Evolutionary conservation across 2,797 vertebrate genomes (phyloP).

Genomic region (Erithacus rubecula): DNA sequence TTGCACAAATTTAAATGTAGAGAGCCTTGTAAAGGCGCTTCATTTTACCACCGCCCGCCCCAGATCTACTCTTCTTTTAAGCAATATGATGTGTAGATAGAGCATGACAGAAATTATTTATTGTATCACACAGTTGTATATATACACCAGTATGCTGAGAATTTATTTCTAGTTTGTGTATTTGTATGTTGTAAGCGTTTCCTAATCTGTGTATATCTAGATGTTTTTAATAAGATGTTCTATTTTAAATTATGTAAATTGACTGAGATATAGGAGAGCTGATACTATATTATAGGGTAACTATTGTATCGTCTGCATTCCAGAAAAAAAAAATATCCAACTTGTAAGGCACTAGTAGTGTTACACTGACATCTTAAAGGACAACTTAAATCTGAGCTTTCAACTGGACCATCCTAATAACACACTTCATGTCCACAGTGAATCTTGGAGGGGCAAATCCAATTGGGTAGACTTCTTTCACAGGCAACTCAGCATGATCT

Average conservation of each 20-base stretch:
- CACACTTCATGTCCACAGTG: conserved; percentile 48
- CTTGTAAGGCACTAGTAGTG: conserved; percentile 86
- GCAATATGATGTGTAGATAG: conserved; percentile 99
- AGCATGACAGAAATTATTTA: conserved; percentile 99
- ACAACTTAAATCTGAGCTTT: conserved; percentile 88
- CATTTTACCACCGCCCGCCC: conserved; percentile 74
- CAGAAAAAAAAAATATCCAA: conserved; percentile 87
- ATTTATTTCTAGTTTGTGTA: conserved; percentile 99
- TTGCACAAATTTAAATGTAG: conserved; percentile 82
- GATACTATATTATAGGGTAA: conserved; percentile 93
- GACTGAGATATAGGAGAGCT: conserved; percentile 92
- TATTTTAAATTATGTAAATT: conserved; percentile 99
- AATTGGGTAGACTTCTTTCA: conserved; percentile 70
- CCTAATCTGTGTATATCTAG: conserved; percentile 99
- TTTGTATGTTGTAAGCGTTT: conserved; percentile 99
- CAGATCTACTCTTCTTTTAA: conserved; percentile 98
- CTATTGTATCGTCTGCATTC: conserved; percentile 96
- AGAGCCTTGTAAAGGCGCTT: conserved; percentile 74
- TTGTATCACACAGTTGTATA: conserved; percentile 97
- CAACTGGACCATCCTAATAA: conserved; percentile 77
- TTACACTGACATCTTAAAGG: conserved; percentile 91
- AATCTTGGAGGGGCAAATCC: conserved; percentile 62
- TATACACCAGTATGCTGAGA: conserved; percentile 96
- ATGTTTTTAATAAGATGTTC: conserved; percentile 99
- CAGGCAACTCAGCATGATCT: conserved; percentile 73